phyloP scores from a whole-genome alignment of 2,888 invertebrate species.

The Dioctria rufipes region DNA sequence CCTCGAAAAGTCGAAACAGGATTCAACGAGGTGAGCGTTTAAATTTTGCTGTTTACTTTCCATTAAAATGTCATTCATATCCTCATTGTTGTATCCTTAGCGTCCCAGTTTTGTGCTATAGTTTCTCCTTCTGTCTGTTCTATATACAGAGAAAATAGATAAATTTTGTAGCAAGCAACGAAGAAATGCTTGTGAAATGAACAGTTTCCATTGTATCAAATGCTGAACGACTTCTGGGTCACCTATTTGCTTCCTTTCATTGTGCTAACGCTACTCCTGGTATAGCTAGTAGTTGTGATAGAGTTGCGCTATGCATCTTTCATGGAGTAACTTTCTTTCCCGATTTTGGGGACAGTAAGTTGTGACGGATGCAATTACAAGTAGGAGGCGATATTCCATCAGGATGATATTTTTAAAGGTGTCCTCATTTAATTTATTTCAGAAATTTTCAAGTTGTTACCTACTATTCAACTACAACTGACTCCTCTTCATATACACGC shows the following conservation, averaged over 20 bases:
- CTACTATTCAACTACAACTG: no score
- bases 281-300: background rate
- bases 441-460: background rate
- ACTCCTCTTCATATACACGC: background rate
- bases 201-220: constrained; percentile 8
- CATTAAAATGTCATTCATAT: constrained; percentile 21
- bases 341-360: background rate
- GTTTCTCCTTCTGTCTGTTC: background rate
- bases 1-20: background rate
- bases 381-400: background rate
- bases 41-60: constrained; percentile 17
- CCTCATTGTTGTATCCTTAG: constrained; percentile 8
- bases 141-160: background rate
- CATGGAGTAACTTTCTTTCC: background rate
- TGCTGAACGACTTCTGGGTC: constrained; percentile 9
- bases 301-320: background rate
- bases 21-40: background rate
- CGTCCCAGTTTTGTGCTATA: background rate
- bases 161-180: background rate
- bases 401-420: background rate
- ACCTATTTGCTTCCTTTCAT: background rate
- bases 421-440: background rate
- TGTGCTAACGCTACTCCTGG: no score
- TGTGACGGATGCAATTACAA: background rate
- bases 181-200: background rate